Base-by-base conservation (phyloP, 64 coral and sea anemone genomes). In the Stichodactyla helianthus region DNA sequence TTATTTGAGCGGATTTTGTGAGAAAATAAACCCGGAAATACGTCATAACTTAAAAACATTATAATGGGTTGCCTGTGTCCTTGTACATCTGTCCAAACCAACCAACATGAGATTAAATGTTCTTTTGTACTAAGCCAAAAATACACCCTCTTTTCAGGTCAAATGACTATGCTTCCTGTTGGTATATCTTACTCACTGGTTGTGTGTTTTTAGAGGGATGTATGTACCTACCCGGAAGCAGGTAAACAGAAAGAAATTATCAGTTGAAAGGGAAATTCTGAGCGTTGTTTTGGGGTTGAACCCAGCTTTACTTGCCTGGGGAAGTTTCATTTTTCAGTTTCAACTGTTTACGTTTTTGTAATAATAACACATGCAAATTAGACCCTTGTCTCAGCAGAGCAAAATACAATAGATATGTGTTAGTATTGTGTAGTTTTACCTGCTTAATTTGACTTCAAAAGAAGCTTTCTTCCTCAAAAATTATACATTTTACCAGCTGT, bases 201-300 rank as follows among this genome's bases (percentile, higher is more conserved):
- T 99, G 92, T 71, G 97, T 99, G 20, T 99, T 99, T 85, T 85
- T 99, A 25, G 97, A 99, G 82, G 90, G 97, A 55, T 95, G 90
- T 52, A 99, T 99, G 97, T 99, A 95, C 93, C 65, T 99, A 6
- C 97, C 97, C 53, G 97, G 97, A 78, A 99, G 97, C 90, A 99
- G 97, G 97, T 99, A 91, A 57, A 7, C 53, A 14, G 64, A 18
- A 50, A 17, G 14, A 25, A 60, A 17, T 60, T 90, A 44, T 55
- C 6, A 77, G 27, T 64, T 74, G 26, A 56, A 65, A 11, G 44
- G 5, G 17, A 61, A 59, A 85, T 78, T 15, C n/a, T 65, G 19
- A 6, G 6, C 18, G 8, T n/a, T 5, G 19, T 59, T 31, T 86
- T 14, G 53, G 28, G 22, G 54, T 59, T 55, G 3, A 83, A 55